Conservation (phyloP, 2,797 vertebrate genomes). For the Heterohyrax brucei region DNA sequence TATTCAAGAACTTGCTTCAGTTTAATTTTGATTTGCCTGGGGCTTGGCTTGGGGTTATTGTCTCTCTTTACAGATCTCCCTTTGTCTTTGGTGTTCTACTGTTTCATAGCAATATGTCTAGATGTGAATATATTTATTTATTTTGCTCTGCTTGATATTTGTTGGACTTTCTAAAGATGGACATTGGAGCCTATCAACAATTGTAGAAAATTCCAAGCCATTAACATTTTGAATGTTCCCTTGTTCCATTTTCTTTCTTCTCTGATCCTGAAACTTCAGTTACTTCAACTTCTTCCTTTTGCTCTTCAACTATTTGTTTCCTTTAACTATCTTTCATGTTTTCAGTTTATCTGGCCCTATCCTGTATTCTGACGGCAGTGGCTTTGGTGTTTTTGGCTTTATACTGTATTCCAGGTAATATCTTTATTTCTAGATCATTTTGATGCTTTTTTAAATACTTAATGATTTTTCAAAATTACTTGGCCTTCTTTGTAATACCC, state of each 20-base stretch:
- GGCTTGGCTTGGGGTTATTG: too few species aligned
- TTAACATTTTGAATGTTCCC: slow-evolving; percentile 24
- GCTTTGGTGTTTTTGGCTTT: too few species aligned
- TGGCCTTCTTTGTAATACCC: not conserved
- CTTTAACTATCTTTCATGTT: slow-evolving; percentile 6
- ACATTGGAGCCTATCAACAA: not conserved
- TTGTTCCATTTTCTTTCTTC: not conserved
- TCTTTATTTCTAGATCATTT: slow-evolving; percentile 61
- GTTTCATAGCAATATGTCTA: not conserved
- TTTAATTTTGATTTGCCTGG: slow-evolving; percentile 34
- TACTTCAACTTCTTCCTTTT: not conserved
- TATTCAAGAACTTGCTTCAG: not conserved
- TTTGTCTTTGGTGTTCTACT: slow-evolving; percentile 19
- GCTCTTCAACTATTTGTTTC: not conserved
- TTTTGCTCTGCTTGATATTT: not conserved
- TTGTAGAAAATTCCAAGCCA: slow-evolving; percentile 6
- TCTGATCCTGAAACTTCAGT: not conserved
- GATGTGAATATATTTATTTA: not conserved
- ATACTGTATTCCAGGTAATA: too few species aligned
- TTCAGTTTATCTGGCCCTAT: not conserved
- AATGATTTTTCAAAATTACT: slow-evolving; percentile 1
- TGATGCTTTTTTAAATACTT: not conserved
- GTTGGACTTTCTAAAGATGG: slow-evolving; percentile 14
- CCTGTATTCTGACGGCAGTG: not conserved
- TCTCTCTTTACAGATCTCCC: slow-evolving; percentile 5